A percentile compares a stretch with the other conserved stretches of the same genome.
These are phyloP conservation scores for Celastrina argiolus DNA, from an alignment of 2,888 invertebrate species.

Conservation along the genomic window DNA sequence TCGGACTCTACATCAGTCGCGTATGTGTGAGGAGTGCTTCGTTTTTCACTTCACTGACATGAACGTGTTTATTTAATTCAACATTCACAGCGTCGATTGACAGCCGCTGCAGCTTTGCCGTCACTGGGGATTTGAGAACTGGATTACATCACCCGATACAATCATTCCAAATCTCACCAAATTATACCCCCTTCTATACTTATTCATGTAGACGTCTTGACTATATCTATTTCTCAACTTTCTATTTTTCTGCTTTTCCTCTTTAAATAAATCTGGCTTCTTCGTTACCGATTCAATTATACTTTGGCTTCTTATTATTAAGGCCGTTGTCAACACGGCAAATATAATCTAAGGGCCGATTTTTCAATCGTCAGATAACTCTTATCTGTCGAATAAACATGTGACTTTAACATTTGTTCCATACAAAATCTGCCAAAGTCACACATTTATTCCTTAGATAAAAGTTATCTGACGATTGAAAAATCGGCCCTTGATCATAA, in stretches of 20 bases:
- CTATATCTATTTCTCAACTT: background rate
- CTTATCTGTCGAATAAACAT: too few relatives aligned
- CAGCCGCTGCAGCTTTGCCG: slow-evolving; percentile 38
- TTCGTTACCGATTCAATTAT: background rate
- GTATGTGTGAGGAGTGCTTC: slow-evolving; percentile 3
- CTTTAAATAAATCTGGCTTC: background rate
- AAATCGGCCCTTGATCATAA: too few relatives aligned
- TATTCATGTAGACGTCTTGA: too few relatives aligned
- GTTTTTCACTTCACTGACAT: slow-evolving; percentile 25
- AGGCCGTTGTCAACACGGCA: too few relatives aligned
- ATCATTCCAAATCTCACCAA: background rate
- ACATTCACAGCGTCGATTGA: slow-evolving; percentile 33
- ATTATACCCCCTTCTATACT: background rate
- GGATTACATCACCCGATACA: background rate
- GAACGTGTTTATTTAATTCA: slow-evolving; percentile 22
- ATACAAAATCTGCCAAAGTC: too few relatives aligned
- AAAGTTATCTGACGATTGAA: too few relatives aligned
- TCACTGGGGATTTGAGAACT: slow-evolving; percentile 20
- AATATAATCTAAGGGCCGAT: too few relatives aligned
- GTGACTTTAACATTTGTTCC: too few relatives aligned
- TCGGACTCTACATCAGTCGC: background rate
- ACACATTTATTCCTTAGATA: too few relatives aligned
- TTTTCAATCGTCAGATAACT: too few relatives aligned
- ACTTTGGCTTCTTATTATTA: background rate
- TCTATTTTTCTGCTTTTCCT: background rate